Conservation (phyloP, 1,140 invertebrate species). For the Polypedilum pembai region DNA sequence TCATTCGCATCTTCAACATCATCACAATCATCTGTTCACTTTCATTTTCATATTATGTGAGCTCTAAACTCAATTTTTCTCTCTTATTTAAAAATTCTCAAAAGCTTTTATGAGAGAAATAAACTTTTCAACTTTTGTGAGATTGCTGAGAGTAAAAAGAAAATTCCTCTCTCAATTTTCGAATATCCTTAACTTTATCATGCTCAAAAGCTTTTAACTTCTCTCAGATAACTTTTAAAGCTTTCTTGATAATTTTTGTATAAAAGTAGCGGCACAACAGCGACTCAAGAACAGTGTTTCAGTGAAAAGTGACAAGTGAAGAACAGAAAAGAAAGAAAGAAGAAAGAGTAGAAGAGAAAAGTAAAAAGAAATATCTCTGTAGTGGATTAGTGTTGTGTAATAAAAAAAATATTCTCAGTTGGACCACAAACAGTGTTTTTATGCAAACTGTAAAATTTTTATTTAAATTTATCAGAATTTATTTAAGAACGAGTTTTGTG, state of each 20-base stretch:
- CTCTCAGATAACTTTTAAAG: background rate
- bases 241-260: constrained; percentile 5
- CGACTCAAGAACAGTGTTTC: constrained; percentile 10
- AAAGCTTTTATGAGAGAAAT: background rate
- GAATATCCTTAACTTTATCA: background rate
- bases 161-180: background rate
- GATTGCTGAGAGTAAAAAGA: constrained; percentile 1
- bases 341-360: background rate
- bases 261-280: constrained; percentile 21
- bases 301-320: constrained; percentile 21
- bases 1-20: background rate
- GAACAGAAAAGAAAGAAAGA: background rate
- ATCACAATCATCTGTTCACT: constrained; percentile 17
- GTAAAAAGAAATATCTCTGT: background rate
- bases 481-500: background rate
- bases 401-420: background rate
- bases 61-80: no score
- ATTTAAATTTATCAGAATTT: background rate
- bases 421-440: background rate
- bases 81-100: background rate
- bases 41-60: constrained; percentile 10
- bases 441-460: background rate
- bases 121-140: background rate
- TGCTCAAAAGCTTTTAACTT: background rate
- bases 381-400: background rate